Conservation (phyloP, 2,888 invertebrate species). For the Sisyra terminalis region DNA sequence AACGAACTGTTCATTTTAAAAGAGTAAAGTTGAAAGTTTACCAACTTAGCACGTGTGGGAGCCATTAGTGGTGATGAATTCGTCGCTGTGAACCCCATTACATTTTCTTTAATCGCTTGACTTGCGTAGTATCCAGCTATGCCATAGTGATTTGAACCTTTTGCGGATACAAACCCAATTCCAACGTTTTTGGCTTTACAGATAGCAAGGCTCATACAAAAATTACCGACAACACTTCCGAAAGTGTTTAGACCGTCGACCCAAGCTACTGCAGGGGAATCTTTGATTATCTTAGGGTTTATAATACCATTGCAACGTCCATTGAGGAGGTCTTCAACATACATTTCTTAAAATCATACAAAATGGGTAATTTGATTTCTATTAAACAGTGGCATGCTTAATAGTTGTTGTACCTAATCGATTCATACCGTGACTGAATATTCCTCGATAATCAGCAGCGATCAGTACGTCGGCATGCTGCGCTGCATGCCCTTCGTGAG, state of each 20-base stretch:
- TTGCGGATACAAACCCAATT: constrained; percentile 47
- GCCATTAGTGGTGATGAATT: constrained; percentile 83
- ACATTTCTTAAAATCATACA: constrained; percentile 32
- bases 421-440: constrained; percentile 61
- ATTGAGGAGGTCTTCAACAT: constrained; percentile 40
- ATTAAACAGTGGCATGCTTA: too few relatives aligned
- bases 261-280: constrained; percentile 33
- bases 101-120: constrained; percentile 50
- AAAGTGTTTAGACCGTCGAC: constrained; percentile 54
- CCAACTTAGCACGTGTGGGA: constrained; percentile 47
- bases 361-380: too few relatives aligned
- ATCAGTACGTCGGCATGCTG: constrained; percentile 51
- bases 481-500: constrained; percentile 39
- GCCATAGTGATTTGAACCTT: constrained; percentile 70
- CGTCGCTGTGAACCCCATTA: constrained; percentile 77
- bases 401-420: constrained; percentile 27
- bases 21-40: constrained; percentile 9
- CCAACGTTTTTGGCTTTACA: constrained; percentile 49
- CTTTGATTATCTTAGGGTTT: constrained; percentile 37
- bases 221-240: constrained; percentile 48
- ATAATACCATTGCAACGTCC: constrained; percentile 32
- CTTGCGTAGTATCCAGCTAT: constrained; percentile 75
- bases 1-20: too few relatives aligned
- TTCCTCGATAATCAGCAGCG: constrained; percentile 52
- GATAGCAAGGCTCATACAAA: constrained; percentile 47